Evolutionary conservation across 2,888 invertebrate genomes (phyloP).

Genomic region (Drosophila setosimentum): DNA sequence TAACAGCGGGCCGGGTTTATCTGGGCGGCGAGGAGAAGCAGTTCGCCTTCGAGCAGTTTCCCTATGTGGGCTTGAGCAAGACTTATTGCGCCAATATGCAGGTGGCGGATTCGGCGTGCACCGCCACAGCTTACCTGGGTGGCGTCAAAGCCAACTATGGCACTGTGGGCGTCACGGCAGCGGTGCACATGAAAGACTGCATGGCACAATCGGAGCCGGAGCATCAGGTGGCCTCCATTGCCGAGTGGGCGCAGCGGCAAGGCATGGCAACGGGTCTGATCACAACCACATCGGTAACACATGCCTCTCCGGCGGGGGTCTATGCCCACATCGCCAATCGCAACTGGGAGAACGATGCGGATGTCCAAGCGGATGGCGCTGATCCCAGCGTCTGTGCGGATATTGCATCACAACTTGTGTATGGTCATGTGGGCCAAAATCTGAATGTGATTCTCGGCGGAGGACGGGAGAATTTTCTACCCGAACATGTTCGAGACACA

Average conservation of each 20-base stretch:
- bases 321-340: constrained; percentile 91
- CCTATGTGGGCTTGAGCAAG: constrained; percentile 91
- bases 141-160: constrained; percentile 93
- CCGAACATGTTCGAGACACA: constrained; percentile 86
- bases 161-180: constrained; percentile 90
- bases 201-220: constrained; percentile 86
- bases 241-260: constrained; percentile 89
- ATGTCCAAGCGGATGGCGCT: constrained; percentile 86
- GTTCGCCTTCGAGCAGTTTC: constrained; percentile 91
- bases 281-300: constrained; percentile 92
- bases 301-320: constrained; percentile 91
- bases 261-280: constrained; percentile 89
- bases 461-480: constrained; percentile 89
- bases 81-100: constrained; percentile 92
- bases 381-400: constrained; percentile 88
- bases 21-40: constrained; percentile 91
- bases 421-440: constrained; percentile 88
- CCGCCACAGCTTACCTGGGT: constrained; percentile 92
- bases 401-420: constrained; percentile 90
- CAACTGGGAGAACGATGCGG: constrained; percentile 90
- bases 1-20: constrained; percentile 92
- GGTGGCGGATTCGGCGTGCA: constrained; percentile 94
- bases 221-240: constrained; percentile 89
- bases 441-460: constrained; percentile 93
- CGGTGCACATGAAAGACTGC: constrained; percentile 89